phyloP scores from a whole-genome alignment of 2,113 vertebrate genomes.

The Kryptolebias marmoratus region DNA sequence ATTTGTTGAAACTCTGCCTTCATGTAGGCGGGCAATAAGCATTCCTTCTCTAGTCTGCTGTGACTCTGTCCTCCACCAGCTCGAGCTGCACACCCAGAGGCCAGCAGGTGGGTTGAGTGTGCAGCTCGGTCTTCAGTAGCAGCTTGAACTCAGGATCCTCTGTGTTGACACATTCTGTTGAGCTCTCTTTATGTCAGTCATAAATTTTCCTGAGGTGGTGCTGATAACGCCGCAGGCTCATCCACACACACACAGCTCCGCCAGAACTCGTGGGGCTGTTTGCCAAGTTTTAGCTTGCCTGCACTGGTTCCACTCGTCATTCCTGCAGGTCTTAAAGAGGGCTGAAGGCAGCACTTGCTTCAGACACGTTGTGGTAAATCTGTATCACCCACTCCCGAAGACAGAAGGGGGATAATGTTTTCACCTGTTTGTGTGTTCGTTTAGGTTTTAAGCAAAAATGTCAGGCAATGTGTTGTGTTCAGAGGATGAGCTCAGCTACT shows the following conservation, averaged over 20 bases:
- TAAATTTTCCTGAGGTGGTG: conserved; percentile 49
- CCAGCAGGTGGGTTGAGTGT: not conserved
- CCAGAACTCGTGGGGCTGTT: conserved; percentile 22
- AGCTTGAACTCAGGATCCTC: conserved; percentile 52
- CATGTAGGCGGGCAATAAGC: no score
- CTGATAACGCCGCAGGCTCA: conserved; percentile 37
- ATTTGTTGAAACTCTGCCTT: no score
- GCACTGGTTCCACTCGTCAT: conserved; percentile 40
- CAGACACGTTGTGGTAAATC: conserved; percentile 24
- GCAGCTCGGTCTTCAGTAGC: conserved; percentile 22
- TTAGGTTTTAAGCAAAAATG: no score
- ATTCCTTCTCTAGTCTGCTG: not conserved
- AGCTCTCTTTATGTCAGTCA: conserved; percentile 41
- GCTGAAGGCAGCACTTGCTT: conserved; percentile 33
- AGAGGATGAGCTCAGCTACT: no score
- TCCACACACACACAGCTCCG: conserved; percentile 14
- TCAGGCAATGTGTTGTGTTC: no score
- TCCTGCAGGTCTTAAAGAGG: conserved; percentile 23
- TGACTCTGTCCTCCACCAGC: not conserved
- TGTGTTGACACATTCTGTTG: conserved; percentile 50
- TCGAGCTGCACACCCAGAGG: not conserved
- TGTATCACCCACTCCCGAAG: no score
- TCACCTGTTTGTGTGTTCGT: not conserved
- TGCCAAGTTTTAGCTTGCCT: conserved; percentile 59
- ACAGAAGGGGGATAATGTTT: conserved; percentile 11